Conservation (phyloP, 2,797 vertebrate genomes). For the Aulostomus chinensis region DNA sequence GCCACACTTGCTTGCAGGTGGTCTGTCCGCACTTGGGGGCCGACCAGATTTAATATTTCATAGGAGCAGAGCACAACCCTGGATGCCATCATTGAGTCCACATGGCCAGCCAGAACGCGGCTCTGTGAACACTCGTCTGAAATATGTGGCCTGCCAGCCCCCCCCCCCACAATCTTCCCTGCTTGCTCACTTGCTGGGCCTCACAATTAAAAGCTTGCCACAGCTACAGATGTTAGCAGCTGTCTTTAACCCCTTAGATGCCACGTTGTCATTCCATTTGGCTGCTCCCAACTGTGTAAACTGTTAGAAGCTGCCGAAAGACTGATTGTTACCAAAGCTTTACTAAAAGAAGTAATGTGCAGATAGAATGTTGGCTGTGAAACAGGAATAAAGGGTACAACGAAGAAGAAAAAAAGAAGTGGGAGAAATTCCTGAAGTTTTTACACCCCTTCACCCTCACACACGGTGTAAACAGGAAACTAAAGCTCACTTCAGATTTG, state of each 20-base stretch:
- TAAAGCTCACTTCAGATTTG: slow-evolving; percentile 52
- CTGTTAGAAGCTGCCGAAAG: too few species aligned
- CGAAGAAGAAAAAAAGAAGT: background rate
- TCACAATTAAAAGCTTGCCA: slow-evolving; percentile 89
- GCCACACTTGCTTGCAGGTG: slow-evolving; percentile 87
- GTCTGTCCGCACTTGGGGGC: slow-evolving; percentile 88
- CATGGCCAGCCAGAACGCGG: slow-evolving; percentile 94
- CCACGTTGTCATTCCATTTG: slow-evolving; percentile 50
- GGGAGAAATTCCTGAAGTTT: slow-evolving; percentile 43
- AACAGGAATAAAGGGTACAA: background rate
- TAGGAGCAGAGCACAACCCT: slow-evolving; percentile 88
- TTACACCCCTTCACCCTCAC: slow-evolving; percentile 33
- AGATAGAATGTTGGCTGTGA: too few species aligned
- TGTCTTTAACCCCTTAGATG: slow-evolving; percentile 76
- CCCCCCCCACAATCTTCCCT: slow-evolving; percentile 79
- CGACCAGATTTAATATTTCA: slow-evolving; percentile 97
- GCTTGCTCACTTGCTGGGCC: slow-evolving; percentile 87
- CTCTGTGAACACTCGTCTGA: slow-evolving; percentile 94
- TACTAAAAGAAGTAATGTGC: too few species aligned
- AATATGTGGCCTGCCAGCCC: slow-evolving; percentile 90
- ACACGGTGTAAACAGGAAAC: slow-evolving; percentile 70
- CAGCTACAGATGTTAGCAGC: slow-evolving; percentile 92
- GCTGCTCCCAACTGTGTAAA: slow-evolving; percentile 13
- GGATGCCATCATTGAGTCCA: slow-evolving; percentile 96
- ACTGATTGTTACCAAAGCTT: too few species aligned